Percentiles rank a stretch among this genome's conserved stretches.
Conservation (phyloP, 2,113 vertebrate genomes). For the Pyrgilauda ruficollis region DNA sequence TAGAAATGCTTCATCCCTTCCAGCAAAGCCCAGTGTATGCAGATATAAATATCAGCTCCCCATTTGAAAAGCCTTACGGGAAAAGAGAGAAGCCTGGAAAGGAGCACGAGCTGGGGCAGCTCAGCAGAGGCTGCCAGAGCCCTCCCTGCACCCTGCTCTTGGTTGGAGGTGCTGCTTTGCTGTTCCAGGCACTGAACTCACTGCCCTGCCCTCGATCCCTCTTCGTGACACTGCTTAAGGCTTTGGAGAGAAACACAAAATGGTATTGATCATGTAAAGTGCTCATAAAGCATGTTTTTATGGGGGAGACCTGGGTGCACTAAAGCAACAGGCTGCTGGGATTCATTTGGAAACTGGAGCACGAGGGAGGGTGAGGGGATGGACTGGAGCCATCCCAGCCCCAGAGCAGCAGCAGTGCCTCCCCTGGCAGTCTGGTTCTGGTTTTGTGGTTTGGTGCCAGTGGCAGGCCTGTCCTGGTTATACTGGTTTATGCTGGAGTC, state of each 20-base stretch:
- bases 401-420: neutral
- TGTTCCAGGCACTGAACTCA: neutral
- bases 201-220: neutral
- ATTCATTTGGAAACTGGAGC: neutral
- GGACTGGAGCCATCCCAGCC: neutral
- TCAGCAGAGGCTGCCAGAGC: neutral
- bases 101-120: neutral
- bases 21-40: neutral
- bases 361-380: accelerated
- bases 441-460: neutral
- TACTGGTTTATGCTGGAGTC: neutral
- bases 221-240: neutral
- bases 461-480: neutral
- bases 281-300: neutral
- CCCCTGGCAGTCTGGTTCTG: neutral
- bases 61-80: slow-evolving; percentile 4
- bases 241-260: neutral
- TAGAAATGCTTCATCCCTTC: neutral
- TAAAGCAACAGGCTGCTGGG: neutral
- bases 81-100: neutral
- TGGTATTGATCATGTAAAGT: neutral
- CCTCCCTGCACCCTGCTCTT: neutral
- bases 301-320: neutral
- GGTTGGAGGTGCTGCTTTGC: neutral
- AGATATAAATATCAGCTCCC: slow-evolving; percentile 10